Evolutionary conservation across 92 coral and sea anemone genomes (phyloP).

Genomic region (Actinernus sp.): DNA sequence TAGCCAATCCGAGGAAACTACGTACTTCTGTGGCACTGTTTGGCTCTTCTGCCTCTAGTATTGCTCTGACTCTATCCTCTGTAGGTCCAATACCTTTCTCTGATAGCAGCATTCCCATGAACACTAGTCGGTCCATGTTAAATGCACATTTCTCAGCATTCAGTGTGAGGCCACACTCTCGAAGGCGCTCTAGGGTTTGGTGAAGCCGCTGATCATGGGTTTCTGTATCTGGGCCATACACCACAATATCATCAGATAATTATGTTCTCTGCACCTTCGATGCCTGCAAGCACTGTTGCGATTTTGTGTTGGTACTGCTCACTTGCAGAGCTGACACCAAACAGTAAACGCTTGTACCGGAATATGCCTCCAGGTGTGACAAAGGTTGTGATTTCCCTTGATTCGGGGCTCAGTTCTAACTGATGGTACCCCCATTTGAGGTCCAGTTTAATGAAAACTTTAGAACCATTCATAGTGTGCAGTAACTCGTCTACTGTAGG

Average conservation of each 20-base stretch:
- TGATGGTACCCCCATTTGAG: constrained; percentile 35
- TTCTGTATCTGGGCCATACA: constrained; percentile 43
- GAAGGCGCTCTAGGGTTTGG: constrained; percentile 34
- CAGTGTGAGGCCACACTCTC: constrained; percentile 48
- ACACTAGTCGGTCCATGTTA: constrained; percentile 53
- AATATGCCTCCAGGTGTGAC: constrained; percentile 20
- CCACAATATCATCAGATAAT: constrained; percentile 72
- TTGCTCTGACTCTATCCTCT: constrained; percentile 59
- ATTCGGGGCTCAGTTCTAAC: constrained; percentile 33
- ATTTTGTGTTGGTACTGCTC: constrained; percentile 67
- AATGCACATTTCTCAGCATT: constrained; percentile 48
- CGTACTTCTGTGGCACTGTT: constrained; percentile 46
- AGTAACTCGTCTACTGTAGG: too few species aligned
- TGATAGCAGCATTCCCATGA: constrained; percentile 62
- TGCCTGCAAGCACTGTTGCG: constrained; percentile 40
- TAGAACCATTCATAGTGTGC: too few species aligned
- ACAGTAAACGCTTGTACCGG: constrained; percentile 39
- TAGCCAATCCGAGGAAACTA: constrained; percentile 57
- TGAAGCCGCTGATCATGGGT: constrained; percentile 56
- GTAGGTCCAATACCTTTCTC: constrained; percentile 75
- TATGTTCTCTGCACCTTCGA: constrained; percentile 54
- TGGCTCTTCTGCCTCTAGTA: constrained; percentile 56
- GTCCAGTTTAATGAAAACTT: too few species aligned
- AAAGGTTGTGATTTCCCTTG: constrained; percentile 37
- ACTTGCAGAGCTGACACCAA: constrained; percentile 54